A percentile compares a stretch with the other conserved stretches of the same genome.
Conservation (phyloP, 2,797 vertebrate species). For the Acrocephalus scirpaceus region DNA sequence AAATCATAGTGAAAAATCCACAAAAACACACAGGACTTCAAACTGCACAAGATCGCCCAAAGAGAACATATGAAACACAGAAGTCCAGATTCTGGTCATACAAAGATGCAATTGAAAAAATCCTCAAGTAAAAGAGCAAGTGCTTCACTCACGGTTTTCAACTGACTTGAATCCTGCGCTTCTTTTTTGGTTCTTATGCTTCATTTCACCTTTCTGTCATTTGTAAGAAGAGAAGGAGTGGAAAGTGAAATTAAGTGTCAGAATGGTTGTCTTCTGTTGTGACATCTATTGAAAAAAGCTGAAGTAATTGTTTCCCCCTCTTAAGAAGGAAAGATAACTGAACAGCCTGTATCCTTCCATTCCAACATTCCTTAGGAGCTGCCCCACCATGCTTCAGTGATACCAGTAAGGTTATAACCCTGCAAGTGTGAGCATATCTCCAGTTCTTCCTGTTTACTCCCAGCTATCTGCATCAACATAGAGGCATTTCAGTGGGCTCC, state of each 20-base stretch:
- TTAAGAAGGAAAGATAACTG: not conserved
- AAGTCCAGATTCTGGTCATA: accelerated
- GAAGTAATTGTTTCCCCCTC: not conserved
- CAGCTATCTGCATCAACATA: not conserved
- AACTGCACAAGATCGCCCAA: not conserved
- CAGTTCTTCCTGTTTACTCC: not conserved
- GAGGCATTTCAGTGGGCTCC: no score
- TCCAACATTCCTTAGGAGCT: not conserved
- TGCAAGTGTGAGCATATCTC: not conserved
- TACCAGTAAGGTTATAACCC: not conserved
- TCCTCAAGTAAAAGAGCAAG: not conserved
- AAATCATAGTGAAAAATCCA: not conserved
- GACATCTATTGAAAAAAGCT: not conserved
- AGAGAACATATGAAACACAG: not conserved
- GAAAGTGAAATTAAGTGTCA: not conserved
- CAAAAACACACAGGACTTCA: not conserved
- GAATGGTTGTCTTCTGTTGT: not conserved
- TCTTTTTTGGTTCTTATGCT: not conserved
- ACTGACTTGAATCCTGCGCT: accelerated
- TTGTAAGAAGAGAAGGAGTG: not conserved
- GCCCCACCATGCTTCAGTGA: not conserved
- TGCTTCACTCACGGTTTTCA: not conserved
- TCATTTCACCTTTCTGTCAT: not conserved
- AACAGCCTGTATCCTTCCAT: not conserved
- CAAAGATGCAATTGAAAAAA: not conserved